These are phyloP conservation scores for Pantherophis vulpinus DNA, from an alignment of 2,797 vertebrate genomes.

Conservation along the genomic window DNA sequence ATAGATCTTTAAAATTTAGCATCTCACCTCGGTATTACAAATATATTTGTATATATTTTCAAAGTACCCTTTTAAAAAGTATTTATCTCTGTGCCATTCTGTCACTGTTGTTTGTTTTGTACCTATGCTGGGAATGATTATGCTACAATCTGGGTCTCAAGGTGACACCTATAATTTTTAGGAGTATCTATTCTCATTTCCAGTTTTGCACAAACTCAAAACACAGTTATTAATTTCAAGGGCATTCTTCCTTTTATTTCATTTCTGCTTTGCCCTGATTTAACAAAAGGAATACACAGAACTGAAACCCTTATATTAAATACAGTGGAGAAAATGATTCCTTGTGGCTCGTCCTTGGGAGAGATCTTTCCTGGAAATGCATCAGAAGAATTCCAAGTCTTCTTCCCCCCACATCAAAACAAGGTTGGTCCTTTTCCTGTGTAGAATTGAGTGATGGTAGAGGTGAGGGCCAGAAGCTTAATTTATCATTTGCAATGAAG, in stretches of 20 bases:
- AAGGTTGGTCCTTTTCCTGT: constrained; percentile 24
- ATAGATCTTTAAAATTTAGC: neutral
- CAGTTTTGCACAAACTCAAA: neutral
- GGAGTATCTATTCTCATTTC: neutral
- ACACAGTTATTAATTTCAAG: neutral
- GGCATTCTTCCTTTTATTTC: neutral
- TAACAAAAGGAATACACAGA: fast-evolving
- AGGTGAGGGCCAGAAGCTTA: neutral
- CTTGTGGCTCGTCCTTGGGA: neutral
- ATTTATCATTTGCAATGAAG: constrained; percentile 29
- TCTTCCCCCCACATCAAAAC: neutral
- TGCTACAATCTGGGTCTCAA: neutral
- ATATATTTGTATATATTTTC: neutral
- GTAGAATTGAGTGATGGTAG: neutral
- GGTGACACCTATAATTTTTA: neutral
- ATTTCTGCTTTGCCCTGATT: neutral
- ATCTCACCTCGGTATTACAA: neutral
- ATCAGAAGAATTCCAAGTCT: constrained; percentile 53
- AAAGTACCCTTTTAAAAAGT: neutral
- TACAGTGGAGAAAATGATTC: constrained; percentile 15
- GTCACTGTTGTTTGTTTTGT: neutral
- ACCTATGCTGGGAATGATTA: neutral
- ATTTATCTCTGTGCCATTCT: neutral
- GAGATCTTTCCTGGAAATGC: constrained; percentile 49
- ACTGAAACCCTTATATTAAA: constrained; percentile 1